Base-by-base conservation (phyloP, 2,113 vertebrate genomes). In the Planiliza haematocheilus region DNA sequence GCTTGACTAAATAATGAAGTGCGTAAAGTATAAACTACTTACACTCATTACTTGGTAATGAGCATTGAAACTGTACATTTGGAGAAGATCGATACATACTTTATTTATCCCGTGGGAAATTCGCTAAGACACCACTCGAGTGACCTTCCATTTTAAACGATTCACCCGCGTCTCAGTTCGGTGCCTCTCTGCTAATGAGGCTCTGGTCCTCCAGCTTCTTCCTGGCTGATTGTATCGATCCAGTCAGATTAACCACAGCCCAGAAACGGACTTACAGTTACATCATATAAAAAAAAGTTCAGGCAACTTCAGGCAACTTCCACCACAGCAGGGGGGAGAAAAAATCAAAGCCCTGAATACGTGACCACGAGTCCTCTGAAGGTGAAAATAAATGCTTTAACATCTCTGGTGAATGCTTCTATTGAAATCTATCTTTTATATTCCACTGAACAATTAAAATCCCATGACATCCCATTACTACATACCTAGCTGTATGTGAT, bases 181-280 rank as follows among this genome's bases (percentile, higher is more conserved):
- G 24, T 38, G 60, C 63, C 58, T 58, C 36, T 11, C 63, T 30
- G 21, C 62, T 78, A 67, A 81, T 66, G 74, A 73, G 71, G 66
- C 68, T 76, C 66, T 63, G 80, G 45, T 65, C 53, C 0, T 7
- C 16, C 5, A 12, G 58, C 63, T 77, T 55, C 50, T 61, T 63
- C 18, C 13, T 1, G 16, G 41, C 59, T 53, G 57, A 61, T 37
- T 57, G 77, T 61, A 75, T 75, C 34, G 66, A 85, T 55, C 61
- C 61, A 52, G 38, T n/a, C 60, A 1, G 61, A 58, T 67, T 62
- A 55, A 30, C 77, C 72, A 12, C 9, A 46, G 51, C 34, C 46
- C 43, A 30, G 41, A 71, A 74, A 62, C 42, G 0, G 12, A 59
- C 36, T 38, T 9, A 2, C 37, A 38, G 24, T 30, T 30, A 30